Percentiles rank a stretch among this genome's conserved stretches.
Conservation (phyloP, 1,140 invertebrate species). For the Drosophila tropicalis region DNA sequence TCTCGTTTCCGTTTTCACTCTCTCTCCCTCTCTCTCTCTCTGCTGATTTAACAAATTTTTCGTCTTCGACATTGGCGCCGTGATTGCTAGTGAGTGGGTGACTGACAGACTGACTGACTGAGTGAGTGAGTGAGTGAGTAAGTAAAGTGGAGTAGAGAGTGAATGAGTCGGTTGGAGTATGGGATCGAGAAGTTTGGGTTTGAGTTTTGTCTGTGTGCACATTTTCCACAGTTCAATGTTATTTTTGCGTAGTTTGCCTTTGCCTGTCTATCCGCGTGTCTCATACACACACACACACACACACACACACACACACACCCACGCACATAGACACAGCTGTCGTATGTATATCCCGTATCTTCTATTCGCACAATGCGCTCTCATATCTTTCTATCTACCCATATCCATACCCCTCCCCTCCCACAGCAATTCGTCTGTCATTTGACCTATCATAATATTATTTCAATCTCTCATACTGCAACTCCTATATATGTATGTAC, state of each 20-base stretch:
- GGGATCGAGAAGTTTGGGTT: neutral
- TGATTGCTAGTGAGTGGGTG: conserved; percentile 48
- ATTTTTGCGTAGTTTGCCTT: conserved; percentile 74
- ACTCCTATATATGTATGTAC: conserved; percentile 31
- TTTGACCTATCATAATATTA: conserved; percentile 77
- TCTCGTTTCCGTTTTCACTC: conserved; percentile 18
- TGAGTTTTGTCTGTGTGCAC: conserved; percentile 46
- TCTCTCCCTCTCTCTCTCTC: conserved; percentile 24
- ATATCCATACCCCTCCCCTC: conserved; percentile 27
- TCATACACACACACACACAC: neutral
- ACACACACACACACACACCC: neutral
- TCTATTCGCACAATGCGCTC: neutral
- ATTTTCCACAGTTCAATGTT: conserved; percentile 72
- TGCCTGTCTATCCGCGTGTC: conserved; percentile 59
- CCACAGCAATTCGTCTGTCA: conserved; percentile 56
- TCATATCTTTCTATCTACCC: conserved; percentile 35
- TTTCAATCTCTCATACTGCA: conserved; percentile 63
- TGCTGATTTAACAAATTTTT: conserved; percentile 79
- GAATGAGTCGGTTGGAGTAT: conserved; percentile 27
- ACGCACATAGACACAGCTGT: conserved; percentile 12
- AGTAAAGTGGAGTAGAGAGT: too few relatives aligned
- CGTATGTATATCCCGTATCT: conserved; percentile 38
- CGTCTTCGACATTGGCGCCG: conserved; percentile 64
- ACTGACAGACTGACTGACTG: conserved; percentile 34
- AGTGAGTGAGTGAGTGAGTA: conserved; percentile 34